Evolutionary conservation across 1,140 invertebrate species (phyloP).

Genomic region (Diploscapter pachys): DNA sequence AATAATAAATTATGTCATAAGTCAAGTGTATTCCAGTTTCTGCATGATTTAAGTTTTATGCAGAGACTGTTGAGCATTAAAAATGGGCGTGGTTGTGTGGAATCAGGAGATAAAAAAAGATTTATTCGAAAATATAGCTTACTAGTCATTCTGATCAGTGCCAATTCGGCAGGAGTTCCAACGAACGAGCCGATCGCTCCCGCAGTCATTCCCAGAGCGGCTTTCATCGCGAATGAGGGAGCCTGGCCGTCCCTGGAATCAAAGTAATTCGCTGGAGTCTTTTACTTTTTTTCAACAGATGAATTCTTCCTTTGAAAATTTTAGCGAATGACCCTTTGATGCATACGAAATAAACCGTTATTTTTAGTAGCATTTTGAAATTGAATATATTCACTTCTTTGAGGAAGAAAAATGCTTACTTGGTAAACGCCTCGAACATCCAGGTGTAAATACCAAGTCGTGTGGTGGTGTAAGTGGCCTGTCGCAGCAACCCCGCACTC

Average conservation of each 20-base stretch:
- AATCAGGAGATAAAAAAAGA: too few species aligned
- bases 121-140: too few species aligned
- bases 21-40: too few species aligned
- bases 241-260: constrained; percentile 48
- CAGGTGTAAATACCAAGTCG: constrained; percentile 89
- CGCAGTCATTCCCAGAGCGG: constrained; percentile 73
- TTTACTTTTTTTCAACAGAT: constrained; percentile 26
- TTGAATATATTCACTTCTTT: background rate
- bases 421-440: constrained; percentile 77
- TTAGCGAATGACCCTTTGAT: background rate
- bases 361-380: too few species aligned
- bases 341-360: too few species aligned
- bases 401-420: constrained; percentile 44
- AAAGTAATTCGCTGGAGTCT: constrained; percentile 14
- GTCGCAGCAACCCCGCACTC: constrained; percentile 76
- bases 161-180: constrained; percentile 86
- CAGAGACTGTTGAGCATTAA: too few species aligned
- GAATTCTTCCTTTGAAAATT: background rate
- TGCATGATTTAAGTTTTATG: too few species aligned
- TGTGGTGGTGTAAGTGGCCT: constrained; percentile 96
- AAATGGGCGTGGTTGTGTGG: too few species aligned
- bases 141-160: constrained; percentile 89
- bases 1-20: too few species aligned
- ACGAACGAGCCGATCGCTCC: constrained; percentile 82
- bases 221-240: constrained; percentile 67